Evolutionary conservation across 2,113 vertebrate genomes (phyloP).

Genomic region (Tinamus guttatus): DNA sequence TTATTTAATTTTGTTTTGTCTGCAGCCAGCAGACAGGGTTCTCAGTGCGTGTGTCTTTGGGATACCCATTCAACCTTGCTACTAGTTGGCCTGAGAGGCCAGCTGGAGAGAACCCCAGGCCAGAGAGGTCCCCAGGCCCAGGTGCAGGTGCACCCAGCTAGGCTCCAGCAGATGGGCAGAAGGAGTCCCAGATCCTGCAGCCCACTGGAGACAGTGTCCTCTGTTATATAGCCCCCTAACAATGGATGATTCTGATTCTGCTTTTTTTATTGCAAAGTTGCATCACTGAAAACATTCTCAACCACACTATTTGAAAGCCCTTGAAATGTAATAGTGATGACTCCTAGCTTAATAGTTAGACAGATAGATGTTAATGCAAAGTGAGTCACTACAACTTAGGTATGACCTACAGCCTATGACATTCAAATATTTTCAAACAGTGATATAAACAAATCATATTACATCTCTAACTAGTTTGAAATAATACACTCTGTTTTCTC

Average conservation of each 20-base stretch:
- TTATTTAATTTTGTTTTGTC: neutral
- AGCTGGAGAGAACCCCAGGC: no score
- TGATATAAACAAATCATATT: slow-evolving; percentile 23
- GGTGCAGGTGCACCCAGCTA: no score
- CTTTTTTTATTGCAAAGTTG: slow-evolving; percentile 44
- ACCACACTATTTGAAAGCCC: slow-evolving; percentile 30
- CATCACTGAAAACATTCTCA: slow-evolving; percentile 47
- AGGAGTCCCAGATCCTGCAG: no score
- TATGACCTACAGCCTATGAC: slow-evolving; percentile 39
- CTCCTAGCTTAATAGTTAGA: neutral
- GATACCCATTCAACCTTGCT: no score
- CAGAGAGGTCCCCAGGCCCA: no score
- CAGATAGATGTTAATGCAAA: slow-evolving; percentile 40
- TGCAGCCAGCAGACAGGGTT: no score
- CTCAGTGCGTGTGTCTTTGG: no score
- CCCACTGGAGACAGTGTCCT: no score
- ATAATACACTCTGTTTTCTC: slow-evolving; percentile 30
- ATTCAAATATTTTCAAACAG: slow-evolving; percentile 35
- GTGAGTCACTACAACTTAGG: slow-evolving; percentile 41
- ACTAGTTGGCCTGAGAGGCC: no score
- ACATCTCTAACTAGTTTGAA: slow-evolving; percentile 25
- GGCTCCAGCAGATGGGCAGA: no score
- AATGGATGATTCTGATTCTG: slow-evolving; percentile 32
- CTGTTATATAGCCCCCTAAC: no score
- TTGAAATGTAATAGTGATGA: slow-evolving; percentile 41